Evolutionary conservation across 2,113 vertebrate species (phyloP).

Genomic region (Phalacrocorax pelagicus): DNA sequence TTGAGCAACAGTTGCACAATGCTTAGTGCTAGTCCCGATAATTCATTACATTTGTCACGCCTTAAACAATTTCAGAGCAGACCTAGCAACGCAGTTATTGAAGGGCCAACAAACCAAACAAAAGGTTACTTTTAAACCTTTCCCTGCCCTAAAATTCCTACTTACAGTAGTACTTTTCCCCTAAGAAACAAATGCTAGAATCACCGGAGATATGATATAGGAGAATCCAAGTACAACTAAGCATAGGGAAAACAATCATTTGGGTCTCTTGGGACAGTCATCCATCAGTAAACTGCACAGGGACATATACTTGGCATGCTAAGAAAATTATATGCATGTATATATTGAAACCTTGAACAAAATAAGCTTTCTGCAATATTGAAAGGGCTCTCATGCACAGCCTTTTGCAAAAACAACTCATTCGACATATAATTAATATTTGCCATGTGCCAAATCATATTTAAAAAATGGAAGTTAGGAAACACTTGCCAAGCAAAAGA

Average conservation of each 20-base stretch:
- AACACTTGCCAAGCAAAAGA: background rate
- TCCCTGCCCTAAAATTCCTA: background rate
- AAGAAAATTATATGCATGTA: background rate
- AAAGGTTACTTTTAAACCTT: background rate
- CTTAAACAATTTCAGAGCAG: background rate
- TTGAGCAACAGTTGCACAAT: background rate
- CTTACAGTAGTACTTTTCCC: background rate
- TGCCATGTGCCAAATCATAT: background rate
- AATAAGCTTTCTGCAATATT: background rate
- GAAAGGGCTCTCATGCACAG: background rate
- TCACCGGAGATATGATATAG: accelerated
- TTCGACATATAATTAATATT: background rate
- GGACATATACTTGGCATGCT: background rate
- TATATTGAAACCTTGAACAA: background rate
- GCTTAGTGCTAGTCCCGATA: background rate
- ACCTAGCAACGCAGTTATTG: background rate
- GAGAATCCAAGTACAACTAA: background rate
- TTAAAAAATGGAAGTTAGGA: background rate
- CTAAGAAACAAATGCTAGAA: background rate
- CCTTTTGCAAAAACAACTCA: background rate
- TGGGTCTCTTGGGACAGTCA: background rate
- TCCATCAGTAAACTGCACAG: background rate
- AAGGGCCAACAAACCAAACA: background rate
- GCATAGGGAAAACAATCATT: background rate
- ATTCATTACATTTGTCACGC: background rate